A percentile compares a stretch with the other conserved stretches of the same genome.
Conservation (phyloP, 1,140 invertebrate genomes). For the Drosophila saltans region DNA sequence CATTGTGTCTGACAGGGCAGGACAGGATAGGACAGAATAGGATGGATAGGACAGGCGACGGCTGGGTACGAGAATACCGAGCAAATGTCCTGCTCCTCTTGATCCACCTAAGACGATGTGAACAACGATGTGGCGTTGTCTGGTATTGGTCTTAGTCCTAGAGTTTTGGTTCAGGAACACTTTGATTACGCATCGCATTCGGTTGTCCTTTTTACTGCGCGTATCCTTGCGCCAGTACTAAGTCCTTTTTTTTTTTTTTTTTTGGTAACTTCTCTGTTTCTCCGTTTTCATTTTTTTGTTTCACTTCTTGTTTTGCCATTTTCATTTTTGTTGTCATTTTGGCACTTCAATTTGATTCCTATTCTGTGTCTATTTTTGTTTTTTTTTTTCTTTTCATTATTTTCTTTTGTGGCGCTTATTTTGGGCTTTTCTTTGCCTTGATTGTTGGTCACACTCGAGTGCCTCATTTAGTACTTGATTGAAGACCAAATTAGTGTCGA, state of each 20-base stretch:
- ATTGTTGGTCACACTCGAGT: conserved; percentile 49
- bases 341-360: conserved; percentile 68
- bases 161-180: conserved; percentile 42
- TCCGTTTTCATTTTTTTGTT: neutral
- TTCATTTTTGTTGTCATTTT: conserved; percentile 67
- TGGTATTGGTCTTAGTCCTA: conserved; percentile 25
- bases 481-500: conserved; percentile 77
- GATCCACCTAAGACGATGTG: conserved; percentile 75
- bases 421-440: conserved; percentile 36
- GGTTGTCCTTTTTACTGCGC: conserved; percentile 22
- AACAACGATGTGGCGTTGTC: conserved; percentile 67
- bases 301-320: conserved; percentile 43
- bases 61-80: neutral
- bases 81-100: conserved; percentile 24
- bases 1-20: conserved; percentile 75
- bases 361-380: neutral
- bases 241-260: neutral
- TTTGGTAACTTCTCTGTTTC: conserved; percentile 1
- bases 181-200: conserved; percentile 77
- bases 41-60: neutral
- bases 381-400: conserved; percentile 13
- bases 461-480: conserved; percentile 61
- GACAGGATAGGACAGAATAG: conserved; percentile 37
- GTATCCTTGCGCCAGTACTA: neutral
- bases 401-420: conserved; percentile 17